These are phyloP conservation scores for Neogobius melanostomus DNA, from an alignment of 2,113 vertebrate genomes.

Conservation along the genomic window DNA sequence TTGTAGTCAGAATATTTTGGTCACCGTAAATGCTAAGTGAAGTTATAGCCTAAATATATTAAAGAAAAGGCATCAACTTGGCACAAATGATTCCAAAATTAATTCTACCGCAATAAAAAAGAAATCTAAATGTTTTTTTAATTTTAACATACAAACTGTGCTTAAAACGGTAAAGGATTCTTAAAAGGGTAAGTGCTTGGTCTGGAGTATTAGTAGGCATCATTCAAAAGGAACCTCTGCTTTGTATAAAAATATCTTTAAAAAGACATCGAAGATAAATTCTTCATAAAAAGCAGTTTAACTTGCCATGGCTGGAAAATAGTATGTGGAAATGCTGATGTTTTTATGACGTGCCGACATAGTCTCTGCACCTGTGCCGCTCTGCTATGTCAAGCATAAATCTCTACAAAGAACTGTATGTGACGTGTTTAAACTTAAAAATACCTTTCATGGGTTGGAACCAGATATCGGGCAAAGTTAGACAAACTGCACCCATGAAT, in stretches of 20 bases:
- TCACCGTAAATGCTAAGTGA: neutral
- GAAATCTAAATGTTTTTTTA: neutral
- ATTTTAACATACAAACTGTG: neutral
- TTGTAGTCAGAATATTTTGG: neutral
- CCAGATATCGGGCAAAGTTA: neutral
- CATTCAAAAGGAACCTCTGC: neutral
- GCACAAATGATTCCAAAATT: neutral
- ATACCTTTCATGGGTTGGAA: neutral
- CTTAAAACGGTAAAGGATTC: too few species aligned
- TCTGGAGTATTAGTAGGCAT: neutral
- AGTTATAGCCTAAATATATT: conserved; percentile 2
- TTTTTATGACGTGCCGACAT: neutral
- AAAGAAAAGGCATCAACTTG: neutral
- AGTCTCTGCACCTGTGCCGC: neutral
- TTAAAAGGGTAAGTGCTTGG: neutral
- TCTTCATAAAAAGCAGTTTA: neutral
- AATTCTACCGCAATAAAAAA: neutral
- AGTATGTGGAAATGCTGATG: neutral
- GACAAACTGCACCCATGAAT: neutral
- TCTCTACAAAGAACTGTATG: neutral
- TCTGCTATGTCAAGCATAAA: conserved; percentile 8
- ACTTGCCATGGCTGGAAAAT: neutral
- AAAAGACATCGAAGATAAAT: neutral
- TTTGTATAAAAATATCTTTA: neutral
- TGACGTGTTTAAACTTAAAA: neutral